A percentile compares a stretch with the other conserved stretches of the same genome.
phyloP scores from a whole-genome alignment of 2,113 vertebrate genomes.

The Corydoras sp. region DNA sequence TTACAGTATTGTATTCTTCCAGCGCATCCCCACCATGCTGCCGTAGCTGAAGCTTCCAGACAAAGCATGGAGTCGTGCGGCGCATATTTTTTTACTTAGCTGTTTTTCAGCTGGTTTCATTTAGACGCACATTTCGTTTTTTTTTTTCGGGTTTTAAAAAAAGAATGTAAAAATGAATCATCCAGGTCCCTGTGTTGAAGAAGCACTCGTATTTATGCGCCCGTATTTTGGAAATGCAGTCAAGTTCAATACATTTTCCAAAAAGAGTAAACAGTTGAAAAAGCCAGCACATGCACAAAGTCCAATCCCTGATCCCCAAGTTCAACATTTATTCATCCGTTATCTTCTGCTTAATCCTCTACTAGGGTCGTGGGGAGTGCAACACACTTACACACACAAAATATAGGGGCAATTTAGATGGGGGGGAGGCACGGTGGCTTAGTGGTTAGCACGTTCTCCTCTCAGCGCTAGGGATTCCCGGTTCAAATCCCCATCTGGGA shows the following conservation, averaged over 20 bases:
- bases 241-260: background rate
- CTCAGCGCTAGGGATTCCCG: no score
- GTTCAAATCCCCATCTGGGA: no score
- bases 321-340: background rate
- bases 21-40: background rate
- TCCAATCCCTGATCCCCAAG: slow-evolving; percentile 3
- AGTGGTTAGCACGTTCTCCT: no score
- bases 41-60: background rate
- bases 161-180: no score
- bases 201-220: slow-evolving; percentile 31
- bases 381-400: no score
- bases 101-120: background rate
- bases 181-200: no score
- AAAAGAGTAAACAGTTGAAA: background rate
- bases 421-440: no score
- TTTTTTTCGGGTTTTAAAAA: background rate
- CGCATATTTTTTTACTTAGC: background rate
- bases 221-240: background rate
- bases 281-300: background rate
- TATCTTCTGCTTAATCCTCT: no score
- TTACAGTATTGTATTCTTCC: slow-evolving; percentile 30
- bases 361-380: no score
- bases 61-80: background rate
- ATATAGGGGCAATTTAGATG: no score
- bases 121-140: background rate